Base-by-base conservation (phyloP, 92 coral and sea anemone genomes). In the Porites cylindrica region DNA sequence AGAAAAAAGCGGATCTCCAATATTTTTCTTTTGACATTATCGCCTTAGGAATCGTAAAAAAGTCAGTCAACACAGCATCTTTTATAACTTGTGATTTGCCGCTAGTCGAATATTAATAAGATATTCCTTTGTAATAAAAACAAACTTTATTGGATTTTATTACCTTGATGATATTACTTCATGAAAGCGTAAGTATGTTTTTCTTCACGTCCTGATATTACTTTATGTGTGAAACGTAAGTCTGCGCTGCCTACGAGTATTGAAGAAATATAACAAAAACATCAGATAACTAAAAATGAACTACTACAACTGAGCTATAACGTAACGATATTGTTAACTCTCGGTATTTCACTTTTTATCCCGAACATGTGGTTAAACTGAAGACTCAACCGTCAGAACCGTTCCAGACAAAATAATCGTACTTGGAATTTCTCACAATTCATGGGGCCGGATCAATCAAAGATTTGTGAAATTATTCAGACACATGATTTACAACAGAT, bases 401-500 rank as follows among this genome's bases (percentile, higher is more conserved):
- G 47, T 38, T 38, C 47, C 47, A 38, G 4, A 38, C 47, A 38
- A 38, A 38, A 38, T 38, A 38, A 38, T 3, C 47, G 0, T 38
- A 38, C 0, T 38, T 38, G 47, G 47, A 38, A 38, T 38, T 62
- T 24, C 58, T 29, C 38, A 67, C 13, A 67, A 23, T n/a, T 64
- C 86, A 43, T 59, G 86, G 85, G 86, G 78, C 59, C 52, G 38
- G 78, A 53, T 20, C 29, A 52, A 75, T 14, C 20, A 71, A 14
- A 82, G 59, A 70, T 32, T 71, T 82, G 61, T 18, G 66, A 72
- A 79, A 70, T 70, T 70, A 68, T 70, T 63, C 47, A 70, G 77
- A 70, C 86, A 14, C 32, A 20, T 70, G 60, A 70, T 10, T 58
- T 21, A 58, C 51, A 82, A 26, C 86, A 82, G 70, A 82, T 82